Evolutionary conservation across 2,797 vertebrate genomes (phyloP).

Genomic region (Sebastes goodei): DNA sequence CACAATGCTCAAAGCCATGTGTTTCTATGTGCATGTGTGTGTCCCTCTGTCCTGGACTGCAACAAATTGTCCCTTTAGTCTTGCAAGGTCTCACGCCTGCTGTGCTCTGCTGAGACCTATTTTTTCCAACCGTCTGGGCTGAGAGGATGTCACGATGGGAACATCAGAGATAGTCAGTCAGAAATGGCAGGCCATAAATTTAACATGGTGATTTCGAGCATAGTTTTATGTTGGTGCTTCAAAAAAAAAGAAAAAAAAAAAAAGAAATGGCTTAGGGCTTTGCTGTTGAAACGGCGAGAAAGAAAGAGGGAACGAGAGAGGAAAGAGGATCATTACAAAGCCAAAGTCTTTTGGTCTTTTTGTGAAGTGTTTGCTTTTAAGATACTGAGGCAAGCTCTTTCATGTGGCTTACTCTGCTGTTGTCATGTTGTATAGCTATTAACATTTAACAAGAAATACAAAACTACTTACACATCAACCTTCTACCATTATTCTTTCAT

Average conservation of each 20-base stretch:
- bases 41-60: neutral
- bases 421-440: neutral
- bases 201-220: slow-evolving; percentile 45
- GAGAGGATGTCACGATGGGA: slow-evolving; percentile 45
- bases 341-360: slow-evolving; percentile 13
- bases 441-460: slow-evolving; percentile 2
- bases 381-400: neutral
- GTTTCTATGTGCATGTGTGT: slow-evolving; percentile 21
- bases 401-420: neutral
- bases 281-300: slow-evolving; percentile 39
- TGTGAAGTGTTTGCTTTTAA: slow-evolving; percentile 11
- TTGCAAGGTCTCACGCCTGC: slow-evolving; percentile 19
- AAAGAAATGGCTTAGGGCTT: slow-evolving; percentile 24
- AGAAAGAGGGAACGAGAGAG: neutral
- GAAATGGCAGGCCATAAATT: slow-evolving; percentile 56
- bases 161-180: slow-evolving; percentile 59
- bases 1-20: neutral
- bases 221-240: slow-evolving; percentile 43
- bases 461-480: neutral
- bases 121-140: slow-evolving; percentile 20
- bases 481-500: neutral
- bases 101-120: slow-evolving; percentile 10
- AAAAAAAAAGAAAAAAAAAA: neutral
- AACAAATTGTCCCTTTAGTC: slow-evolving; percentile 33
- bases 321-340: slow-evolving; percentile 28